Percentiles rank a stretch among this genome's conserved stretches.
phyloP scores from a whole-genome alignment of 2,113 vertebrate genomes.

The Grammomys surdaster region DNA sequence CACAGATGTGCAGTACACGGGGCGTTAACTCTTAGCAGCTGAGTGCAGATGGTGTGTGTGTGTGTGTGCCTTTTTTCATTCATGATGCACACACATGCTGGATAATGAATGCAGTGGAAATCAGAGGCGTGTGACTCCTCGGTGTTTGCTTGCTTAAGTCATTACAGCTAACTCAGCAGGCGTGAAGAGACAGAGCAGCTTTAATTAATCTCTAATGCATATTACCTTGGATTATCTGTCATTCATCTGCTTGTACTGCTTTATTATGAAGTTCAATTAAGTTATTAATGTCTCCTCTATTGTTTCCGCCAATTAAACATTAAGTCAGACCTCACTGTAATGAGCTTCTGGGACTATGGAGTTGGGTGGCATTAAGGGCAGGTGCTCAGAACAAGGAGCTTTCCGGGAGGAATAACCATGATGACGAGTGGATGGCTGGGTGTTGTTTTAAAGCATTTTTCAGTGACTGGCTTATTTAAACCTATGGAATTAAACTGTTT shows the following conservation, averaged over 20 bases:
- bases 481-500: not conserved
- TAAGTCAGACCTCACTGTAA: not conserved
- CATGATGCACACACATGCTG: conserved; percentile 50
- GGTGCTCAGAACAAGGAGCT: not conserved
- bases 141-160: conserved; percentile 60
- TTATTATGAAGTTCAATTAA: conserved; percentile 54
- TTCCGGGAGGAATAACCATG: not conserved
- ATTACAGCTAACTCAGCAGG: conserved; percentile 51
- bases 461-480: conserved; percentile 3
- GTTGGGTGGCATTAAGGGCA: not conserved
- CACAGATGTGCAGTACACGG: conserved; percentile 76
- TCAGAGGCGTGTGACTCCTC: conserved; percentile 31
- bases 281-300: conserved; percentile 22
- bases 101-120: conserved; percentile 76
- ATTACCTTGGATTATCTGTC: conserved; percentile 15
- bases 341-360: not conserved
- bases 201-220: conserved; percentile 66
- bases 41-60: conserved; percentile 56
- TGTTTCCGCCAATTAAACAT: conserved; percentile 44
- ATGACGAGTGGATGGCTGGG: not conserved
- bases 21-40: conserved; percentile 71
- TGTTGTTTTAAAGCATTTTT: not conserved
- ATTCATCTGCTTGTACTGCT: conserved; percentile 64
- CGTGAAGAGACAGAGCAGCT: not conserved
- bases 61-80: conserved; percentile 49